Percentiles rank a stretch among this genome's conserved stretches.
These are phyloP conservation scores for Lepus americanus DNA, from an alignment of 2,113 vertebrate genomes.

Conservation along the genomic window DNA sequence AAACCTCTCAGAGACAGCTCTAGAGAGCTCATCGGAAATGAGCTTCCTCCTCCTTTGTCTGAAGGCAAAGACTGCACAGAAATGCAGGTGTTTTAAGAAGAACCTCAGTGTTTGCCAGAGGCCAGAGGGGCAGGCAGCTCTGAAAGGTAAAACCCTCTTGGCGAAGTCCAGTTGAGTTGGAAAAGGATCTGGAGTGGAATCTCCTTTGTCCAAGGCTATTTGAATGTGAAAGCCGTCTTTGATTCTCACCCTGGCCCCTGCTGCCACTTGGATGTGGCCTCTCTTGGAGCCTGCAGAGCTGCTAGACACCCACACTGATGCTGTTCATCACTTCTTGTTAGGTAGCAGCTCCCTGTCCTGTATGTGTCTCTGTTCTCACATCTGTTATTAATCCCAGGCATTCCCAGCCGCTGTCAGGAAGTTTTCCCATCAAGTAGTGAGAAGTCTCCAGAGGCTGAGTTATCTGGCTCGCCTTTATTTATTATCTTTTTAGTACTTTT, in stretches of 20 bases:
- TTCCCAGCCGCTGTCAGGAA: constrained; percentile 38
- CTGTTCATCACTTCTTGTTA: neutral
- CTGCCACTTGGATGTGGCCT: neutral
- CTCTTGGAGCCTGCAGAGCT: neutral
- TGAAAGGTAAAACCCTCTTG: neutral
- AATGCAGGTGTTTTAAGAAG: neutral
- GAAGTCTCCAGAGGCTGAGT: neutral
- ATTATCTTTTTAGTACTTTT: constrained; percentile 52
- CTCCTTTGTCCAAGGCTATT: neutral
- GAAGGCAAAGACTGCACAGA: neutral
- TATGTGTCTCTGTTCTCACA: neutral
- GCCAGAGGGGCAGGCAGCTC: neutral
- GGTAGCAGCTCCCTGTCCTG: neutral
- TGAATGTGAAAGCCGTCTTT: neutral
- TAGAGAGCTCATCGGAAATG: neutral
- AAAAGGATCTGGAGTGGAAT: neutral
- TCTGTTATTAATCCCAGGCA: constrained; percentile 65
- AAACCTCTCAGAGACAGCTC: neutral
- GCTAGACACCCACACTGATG: too few relatives aligned
- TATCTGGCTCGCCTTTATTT: constrained; percentile 51
- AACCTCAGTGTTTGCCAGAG: neutral
- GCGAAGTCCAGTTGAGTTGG: neutral
- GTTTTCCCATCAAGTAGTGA: constrained; percentile 32
- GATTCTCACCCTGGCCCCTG: neutral
- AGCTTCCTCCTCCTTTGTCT: neutral